phyloP scores from a whole-genome alignment of 1,140 invertebrate species.

The Euwallacea similis region DNA sequence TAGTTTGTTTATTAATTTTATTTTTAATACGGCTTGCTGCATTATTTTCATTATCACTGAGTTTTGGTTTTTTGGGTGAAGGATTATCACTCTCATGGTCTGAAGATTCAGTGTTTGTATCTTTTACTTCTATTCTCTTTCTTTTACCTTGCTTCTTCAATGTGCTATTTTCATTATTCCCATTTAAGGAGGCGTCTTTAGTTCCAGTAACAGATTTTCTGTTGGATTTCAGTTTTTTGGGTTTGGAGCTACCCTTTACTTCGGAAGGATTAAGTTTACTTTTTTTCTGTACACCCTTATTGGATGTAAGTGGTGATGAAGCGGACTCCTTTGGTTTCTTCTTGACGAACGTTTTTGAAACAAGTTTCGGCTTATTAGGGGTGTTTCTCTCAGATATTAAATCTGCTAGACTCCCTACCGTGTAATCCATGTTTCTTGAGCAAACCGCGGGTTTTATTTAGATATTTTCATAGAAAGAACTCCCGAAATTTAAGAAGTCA shows the following conservation, averaged over 20 bases:
- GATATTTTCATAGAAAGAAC: too few species aligned
- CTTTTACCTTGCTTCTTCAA: neutral
- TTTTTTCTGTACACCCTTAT: neutral
- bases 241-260: neutral
- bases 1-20: constrained; percentile 36
- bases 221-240: neutral
- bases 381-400: constrained; percentile 44
- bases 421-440: constrained; percentile 39
- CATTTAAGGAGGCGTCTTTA: neutral
- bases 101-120: neutral
- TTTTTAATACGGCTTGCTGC: constrained; percentile 39
- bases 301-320: neutral
- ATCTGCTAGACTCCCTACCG: constrained; percentile 46
- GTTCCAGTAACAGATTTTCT: neutral
- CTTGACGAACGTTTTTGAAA: constrained; percentile 31
- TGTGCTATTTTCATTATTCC: neutral
- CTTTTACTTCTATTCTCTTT: neutral
- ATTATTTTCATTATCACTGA: constrained; percentile 36
- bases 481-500: too few species aligned
- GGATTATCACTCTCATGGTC: neutral
- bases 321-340: neutral
- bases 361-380: constrained; percentile 42
- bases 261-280: neutral
- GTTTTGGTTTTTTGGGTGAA: constrained; percentile 24
- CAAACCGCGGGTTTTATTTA: too few species aligned